Conservation (phyloP, 2,888 invertebrate species). For the Phragmatobia fuliginosa region DNA sequence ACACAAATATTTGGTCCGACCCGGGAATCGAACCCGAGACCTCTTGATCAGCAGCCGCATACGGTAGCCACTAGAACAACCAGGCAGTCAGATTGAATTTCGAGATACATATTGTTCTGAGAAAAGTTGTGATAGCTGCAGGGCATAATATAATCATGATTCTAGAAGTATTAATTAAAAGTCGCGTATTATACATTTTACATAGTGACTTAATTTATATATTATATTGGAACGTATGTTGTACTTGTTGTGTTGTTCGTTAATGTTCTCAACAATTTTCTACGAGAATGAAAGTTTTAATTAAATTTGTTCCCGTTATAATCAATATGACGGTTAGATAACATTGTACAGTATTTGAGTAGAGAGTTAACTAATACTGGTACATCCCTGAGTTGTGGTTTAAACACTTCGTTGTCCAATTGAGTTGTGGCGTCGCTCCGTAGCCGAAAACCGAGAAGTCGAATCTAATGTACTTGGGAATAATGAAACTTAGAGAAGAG, state of each 20-base stretch:
- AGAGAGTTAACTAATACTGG: neutral
- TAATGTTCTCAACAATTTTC: neutral
- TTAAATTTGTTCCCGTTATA: neutral
- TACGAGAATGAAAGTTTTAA: neutral
- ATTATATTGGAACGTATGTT: neutral
- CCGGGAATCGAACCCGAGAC: no score
- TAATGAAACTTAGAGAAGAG: neutral
- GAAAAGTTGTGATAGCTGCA: slow-evolving; percentile 5
- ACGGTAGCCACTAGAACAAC: no score
- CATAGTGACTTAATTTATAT: no score
- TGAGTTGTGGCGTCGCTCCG: neutral
- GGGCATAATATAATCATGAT: neutral
- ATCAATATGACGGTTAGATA: neutral
- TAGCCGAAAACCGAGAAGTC: neutral
- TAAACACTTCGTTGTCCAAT: slow-evolving; percentile 1
- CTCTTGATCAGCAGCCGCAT: no score
- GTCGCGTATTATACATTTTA: neutral
- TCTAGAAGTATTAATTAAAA: slow-evolving; percentile 10
- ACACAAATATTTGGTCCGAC: no score
- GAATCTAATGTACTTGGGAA: neutral
- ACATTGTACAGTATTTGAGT: neutral
- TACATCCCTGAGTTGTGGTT: neutral
- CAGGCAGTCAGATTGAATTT: no score
- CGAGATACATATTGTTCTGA: slow-evolving; percentile 10
- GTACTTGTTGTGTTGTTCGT: neutral